Percentiles rank a stretch among this genome's conserved stretches.
phyloP scores from a whole-genome alignment of 2,797 vertebrate genomes.

The Adelosebastes latens region DNA sequence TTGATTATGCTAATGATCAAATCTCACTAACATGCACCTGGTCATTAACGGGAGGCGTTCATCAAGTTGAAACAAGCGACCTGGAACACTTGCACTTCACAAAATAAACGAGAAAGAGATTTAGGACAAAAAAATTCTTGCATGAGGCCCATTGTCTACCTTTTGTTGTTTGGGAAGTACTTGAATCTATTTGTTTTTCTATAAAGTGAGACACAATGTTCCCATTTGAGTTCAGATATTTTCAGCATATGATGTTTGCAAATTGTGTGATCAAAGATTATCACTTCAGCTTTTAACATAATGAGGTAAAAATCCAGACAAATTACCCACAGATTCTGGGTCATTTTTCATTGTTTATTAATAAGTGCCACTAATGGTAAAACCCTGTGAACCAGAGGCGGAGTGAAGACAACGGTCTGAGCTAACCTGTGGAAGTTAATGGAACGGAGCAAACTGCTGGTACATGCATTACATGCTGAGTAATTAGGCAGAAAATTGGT shows the following conservation, averaged over 20 bases:
- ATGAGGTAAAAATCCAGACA: constrained; percentile 22
- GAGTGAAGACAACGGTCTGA: constrained; percentile 61
- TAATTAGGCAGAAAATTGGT: constrained; percentile 83
- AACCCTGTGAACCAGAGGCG: constrained; percentile 54
- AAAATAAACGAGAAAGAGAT: background rate
- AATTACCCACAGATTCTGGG: constrained; percentile 25
- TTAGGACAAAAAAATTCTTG: background rate
- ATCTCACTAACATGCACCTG: background rate
- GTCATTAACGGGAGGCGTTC: background rate
- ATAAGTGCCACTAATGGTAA: constrained; percentile 53
- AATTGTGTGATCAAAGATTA: constrained; percentile 21
- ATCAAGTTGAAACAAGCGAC: background rate
- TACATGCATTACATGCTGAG: constrained; percentile 76
- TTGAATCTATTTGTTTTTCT: background rate
- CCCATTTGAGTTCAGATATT: background rate
- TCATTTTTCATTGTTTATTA: constrained; percentile 68
- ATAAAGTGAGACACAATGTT: background rate
- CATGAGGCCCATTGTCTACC: background rate
- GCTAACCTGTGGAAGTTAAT: constrained; percentile 70
- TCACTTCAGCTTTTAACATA: constrained; percentile 6
- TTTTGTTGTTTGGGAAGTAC: background rate
- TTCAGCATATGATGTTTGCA: background rate
- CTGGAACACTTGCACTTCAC: background rate
- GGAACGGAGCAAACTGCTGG: constrained; percentile 72
- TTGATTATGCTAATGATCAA: background rate